These are phyloP conservation scores for Tragelaphus scriptus DNA, from an alignment of 2,113 vertebrate genomes.

Conservation along the genomic window DNA sequence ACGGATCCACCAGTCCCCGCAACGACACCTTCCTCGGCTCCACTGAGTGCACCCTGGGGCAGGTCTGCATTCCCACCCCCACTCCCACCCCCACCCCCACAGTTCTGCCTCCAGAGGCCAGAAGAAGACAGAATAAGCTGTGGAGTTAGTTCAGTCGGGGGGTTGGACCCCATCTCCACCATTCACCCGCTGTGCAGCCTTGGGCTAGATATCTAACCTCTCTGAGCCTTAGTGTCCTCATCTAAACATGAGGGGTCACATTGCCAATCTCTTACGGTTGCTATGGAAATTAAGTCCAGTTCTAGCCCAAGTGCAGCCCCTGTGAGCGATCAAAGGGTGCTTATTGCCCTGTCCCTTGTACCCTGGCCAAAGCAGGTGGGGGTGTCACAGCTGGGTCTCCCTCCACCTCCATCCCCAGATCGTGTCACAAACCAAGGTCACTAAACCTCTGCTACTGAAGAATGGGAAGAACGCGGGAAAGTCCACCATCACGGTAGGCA, in stretches of 20 bases:
- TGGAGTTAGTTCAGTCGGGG: neutral
- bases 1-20: conserved; percentile 27
- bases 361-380: neutral
- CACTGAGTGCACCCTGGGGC: conserved; percentile 74
- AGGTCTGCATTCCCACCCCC: conserved; percentile 58
- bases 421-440: conserved; percentile 77
- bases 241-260: neutral
- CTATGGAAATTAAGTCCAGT: neutral
- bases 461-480: conserved; percentile 71
- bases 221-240: neutral
- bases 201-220: neutral
- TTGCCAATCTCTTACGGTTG: neutral
- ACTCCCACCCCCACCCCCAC: too few species aligned
- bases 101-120: neutral
- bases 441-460: conserved; percentile 68
- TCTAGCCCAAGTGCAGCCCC: neutral
- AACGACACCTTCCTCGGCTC: conserved; percentile 63
- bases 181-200: neutral
- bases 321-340: neutral
- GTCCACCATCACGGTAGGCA: conserved; percentile 78
- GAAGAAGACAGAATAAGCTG: neutral
- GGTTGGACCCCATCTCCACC: neutral
- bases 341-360: neutral
- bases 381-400: neutral
- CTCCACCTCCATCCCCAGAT: conserved; percentile 57